These are phyloP conservation scores for Bovichtus diacanthus DNA, from an alignment of 2,797 vertebrate species.

Conservation along the genomic window DNA sequence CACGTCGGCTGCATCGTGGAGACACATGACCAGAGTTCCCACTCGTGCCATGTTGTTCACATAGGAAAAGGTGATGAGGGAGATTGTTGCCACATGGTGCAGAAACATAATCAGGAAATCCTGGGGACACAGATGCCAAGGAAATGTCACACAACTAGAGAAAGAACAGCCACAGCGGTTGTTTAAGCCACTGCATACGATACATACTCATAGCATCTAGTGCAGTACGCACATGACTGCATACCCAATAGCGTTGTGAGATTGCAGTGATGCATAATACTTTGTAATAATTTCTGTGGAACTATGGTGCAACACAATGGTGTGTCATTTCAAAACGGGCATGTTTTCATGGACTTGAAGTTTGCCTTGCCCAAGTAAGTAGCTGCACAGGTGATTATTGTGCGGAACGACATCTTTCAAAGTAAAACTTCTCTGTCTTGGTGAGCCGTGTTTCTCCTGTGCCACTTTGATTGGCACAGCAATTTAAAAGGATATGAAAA, in stretches of 20 bases:
- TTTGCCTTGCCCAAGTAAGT: background rate
- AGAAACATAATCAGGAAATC: slow-evolving; percentile 96
- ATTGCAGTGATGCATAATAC: background rate
- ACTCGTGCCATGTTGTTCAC: slow-evolving; percentile 96
- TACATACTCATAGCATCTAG: background rate
- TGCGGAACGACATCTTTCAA: background rate
- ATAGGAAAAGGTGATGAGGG: slow-evolving; percentile 93
- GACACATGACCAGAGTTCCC: slow-evolving; percentile 93
- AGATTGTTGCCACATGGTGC: slow-evolving; percentile 92
- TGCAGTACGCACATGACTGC: slow-evolving; percentile 3
- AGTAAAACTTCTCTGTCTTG: slow-evolving; percentile 15
- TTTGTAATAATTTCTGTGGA: background rate
- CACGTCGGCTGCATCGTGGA: slow-evolving; percentile 92
- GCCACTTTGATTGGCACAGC: slow-evolving; percentile 10
- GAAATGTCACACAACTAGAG: slow-evolving; percentile 42
- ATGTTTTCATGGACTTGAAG: slow-evolving; percentile 5
- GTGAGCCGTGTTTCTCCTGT: background rate
- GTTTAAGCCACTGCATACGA: slow-evolving; percentile 23
- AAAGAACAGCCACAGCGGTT: background rate
- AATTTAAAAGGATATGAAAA: slow-evolving; percentile 2
- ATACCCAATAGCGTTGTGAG: slow-evolving; percentile 6
- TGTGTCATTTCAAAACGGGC: slow-evolving; percentile 11
- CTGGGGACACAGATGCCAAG: slow-evolving; percentile 79
- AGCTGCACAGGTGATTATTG: background rate
- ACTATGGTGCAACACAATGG: background rate